Conservation (phyloP, 2,797 vertebrate genomes). For the Poecile montanus region DNA sequence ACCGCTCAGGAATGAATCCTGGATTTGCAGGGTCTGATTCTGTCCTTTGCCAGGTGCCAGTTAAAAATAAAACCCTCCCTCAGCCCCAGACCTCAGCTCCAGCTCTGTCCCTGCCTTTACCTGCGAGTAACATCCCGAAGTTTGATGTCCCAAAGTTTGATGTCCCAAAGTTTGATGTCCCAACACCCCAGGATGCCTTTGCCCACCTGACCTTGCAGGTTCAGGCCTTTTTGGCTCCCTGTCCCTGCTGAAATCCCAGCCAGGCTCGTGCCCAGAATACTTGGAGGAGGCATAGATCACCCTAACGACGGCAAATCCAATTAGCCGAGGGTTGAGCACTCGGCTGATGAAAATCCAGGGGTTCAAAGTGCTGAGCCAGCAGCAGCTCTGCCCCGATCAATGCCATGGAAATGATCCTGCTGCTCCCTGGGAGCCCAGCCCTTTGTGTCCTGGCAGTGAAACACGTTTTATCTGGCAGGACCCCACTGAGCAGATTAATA, state of each 20-base stretch:
- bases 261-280: background rate
- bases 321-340: slow-evolving; percentile 49
- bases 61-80: background rate
- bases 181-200: accelerated
- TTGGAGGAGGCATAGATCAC: slow-evolving; percentile 1
- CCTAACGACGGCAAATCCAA: slow-evolving; percentile 20
- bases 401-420: background rate
- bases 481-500: accelerated
- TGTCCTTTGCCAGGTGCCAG: background rate
- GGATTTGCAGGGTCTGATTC: background rate
- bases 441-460: background rate
- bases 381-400: background rate
- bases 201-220: accelerated
- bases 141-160: background rate
- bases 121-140: accelerated
- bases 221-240: background rate
- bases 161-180: background rate
- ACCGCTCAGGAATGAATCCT: background rate
- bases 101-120: accelerated
- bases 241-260: background rate
- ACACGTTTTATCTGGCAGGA: background rate
- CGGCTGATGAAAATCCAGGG: background rate
- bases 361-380: slow-evolving; percentile 44
- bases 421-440: background rate
- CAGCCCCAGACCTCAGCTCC: background rate